Base-by-base conservation (phyloP, 2,797 vertebrate species). In the Diceros bicornis region DNA sequence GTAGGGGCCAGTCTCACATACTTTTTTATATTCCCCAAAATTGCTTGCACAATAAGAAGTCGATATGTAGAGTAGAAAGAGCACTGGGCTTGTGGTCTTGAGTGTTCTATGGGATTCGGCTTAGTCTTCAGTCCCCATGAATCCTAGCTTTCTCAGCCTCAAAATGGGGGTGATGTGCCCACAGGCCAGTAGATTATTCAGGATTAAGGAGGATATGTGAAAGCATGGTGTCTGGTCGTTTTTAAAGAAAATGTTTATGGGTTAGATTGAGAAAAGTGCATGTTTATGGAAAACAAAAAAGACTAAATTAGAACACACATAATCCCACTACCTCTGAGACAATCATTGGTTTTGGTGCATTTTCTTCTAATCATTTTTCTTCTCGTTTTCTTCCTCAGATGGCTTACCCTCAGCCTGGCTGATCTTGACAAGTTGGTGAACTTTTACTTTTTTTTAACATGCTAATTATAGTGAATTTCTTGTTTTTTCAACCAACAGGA, bases 401-500 rank as follows among this genome's bases (percentile, higher is more conserved):
- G 64, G 61, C 37, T 91, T 79, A 81, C 1, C 55, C 16, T 91
- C 25, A 82, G 59, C 18, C 55, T 96, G 47, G 37, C 25, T 82
- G n/a, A 47, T 93, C 29, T 72, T 96, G 25, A 61, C 86, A 94
- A 82, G 47, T 57, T 72, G 27, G 18, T 68, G n/a, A 86, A 69
- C 11, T 89, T 91, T 69, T 72, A 34, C 82, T 89, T 74, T 90
- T 69, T n/a, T 21, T 71, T 71, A 71, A 86, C 81, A 59, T 89
- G 14, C 64, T 97, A 75, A 92, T 93, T 77, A 81, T 62, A 75
- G 34, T 87, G 55, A 92, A 82, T 92, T 97, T 96, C 20, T 97
- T 87, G 18, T 84, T 47, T 95, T 97, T 91, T 78, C 52, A 77
- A 95, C 78, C 97, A 99, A 97, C 97, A 99, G 98, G 99, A 99